These are phyloP conservation scores for Drosophila pandora DNA, from an alignment of 1,140 invertebrate genomes.

Conservation along the genomic window DNA sequence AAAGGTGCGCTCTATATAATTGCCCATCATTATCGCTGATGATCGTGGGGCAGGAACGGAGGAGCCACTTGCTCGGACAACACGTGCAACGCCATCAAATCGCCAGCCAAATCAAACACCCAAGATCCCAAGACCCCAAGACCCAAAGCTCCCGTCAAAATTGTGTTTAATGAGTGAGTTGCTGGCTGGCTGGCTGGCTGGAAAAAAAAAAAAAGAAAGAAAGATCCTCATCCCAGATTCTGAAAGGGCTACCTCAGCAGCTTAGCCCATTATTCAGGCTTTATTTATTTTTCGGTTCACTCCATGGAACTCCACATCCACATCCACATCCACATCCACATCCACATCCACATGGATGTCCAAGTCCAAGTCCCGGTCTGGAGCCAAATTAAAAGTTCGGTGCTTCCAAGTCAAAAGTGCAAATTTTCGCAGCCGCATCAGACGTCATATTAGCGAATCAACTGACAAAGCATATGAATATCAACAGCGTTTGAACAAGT, in stretches of 20 bases:
- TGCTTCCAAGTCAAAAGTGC: constrained; percentile 76
- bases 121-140: constrained; percentile 6
- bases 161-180: constrained; percentile 80
- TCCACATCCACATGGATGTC: neutral
- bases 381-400: constrained; percentile 72
- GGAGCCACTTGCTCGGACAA: constrained; percentile 50
- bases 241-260: constrained; percentile 58
- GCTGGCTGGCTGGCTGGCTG: neutral
- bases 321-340: neutral
- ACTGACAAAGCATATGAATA: constrained; percentile 83
- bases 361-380: neutral
- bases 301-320: neutral
- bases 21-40: constrained; percentile 79
- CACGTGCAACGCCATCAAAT: constrained; percentile 71
- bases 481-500: constrained; percentile 82
- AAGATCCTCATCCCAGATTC: constrained; percentile 1
- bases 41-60: constrained; percentile 61
- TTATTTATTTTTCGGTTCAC: constrained; percentile 73
- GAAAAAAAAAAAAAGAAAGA: neutral
- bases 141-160: constrained; percentile 49
- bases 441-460: constrained; percentile 82
- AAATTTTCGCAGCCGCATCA: constrained; percentile 81
- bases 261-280: constrained; percentile 80
- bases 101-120: constrained; percentile 73
- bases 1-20: constrained; percentile 48